phyloP scores from a whole-genome alignment of 1,140 invertebrate species.

The Drosophila pandora region DNA sequence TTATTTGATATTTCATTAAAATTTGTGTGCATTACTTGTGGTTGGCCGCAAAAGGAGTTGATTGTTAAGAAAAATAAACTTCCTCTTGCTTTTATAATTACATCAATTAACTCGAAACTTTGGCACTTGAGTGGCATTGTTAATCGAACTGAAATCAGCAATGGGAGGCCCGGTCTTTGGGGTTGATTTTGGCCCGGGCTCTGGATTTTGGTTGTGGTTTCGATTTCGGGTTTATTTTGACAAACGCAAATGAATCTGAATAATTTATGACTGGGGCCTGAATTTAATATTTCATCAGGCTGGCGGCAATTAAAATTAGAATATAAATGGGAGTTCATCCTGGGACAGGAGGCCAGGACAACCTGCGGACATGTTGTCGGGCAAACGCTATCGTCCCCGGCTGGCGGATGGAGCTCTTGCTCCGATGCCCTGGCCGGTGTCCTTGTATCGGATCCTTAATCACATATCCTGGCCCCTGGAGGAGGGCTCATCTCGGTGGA shows the following conservation, averaged over 20 bases:
- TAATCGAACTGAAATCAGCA: conserved; percentile 18
- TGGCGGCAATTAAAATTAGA: conserved; percentile 55
- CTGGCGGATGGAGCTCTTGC: conserved; percentile 44
- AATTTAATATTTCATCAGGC: conserved; percentile 51
- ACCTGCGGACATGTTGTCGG: conserved; percentile 11
- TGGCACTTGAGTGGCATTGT: conserved; percentile 19
- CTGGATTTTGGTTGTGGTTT: conserved; percentile 23
- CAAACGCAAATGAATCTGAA: conserved; percentile 49
- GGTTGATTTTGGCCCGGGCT: neutral
- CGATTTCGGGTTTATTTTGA: conserved; percentile 44
- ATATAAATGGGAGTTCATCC: conserved; percentile 45
- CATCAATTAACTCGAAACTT: conserved; percentile 28
- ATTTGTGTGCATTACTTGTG: neutral
- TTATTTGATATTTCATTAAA: neutral
- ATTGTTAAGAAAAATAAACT: conserved; percentile 1
- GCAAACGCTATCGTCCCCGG: conserved; percentile 52
- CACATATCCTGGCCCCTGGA: conserved; percentile 67
- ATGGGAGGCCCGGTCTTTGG: conserved; percentile 2
- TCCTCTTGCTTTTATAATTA: conserved; percentile 1
- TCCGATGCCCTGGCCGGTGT: conserved; percentile 58
- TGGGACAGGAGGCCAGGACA: conserved; percentile 2
- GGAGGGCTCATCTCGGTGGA: conserved; percentile 31
- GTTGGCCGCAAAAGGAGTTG: neutral
- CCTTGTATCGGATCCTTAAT: conserved; percentile 55
- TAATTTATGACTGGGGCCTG: conserved; percentile 41